A percentile compares a stretch with the other conserved stretches of the same genome.
Conservation (phyloP, 2,888 invertebrate species). For the Camponotus fellah region DNA sequence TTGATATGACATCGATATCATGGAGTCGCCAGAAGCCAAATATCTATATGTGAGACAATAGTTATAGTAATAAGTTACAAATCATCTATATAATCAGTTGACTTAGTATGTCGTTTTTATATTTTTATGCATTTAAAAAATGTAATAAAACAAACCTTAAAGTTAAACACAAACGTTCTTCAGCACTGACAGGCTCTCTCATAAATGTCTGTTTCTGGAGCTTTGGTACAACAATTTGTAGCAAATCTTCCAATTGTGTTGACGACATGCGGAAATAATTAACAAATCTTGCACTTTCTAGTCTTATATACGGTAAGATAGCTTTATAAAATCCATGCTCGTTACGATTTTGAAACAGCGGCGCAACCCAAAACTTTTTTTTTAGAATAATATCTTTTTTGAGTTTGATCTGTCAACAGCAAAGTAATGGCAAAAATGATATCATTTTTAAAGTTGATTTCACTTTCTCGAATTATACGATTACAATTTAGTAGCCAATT, state of each 20-base stretch:
- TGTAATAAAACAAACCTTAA: conserved; percentile 8
- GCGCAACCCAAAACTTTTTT: conserved; percentile 6
- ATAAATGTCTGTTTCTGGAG: background rate
- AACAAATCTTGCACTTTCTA: background rate
- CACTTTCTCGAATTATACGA: too few species aligned
- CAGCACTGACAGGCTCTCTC: conserved; percentile 12
- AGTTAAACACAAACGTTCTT: conserved; percentile 26
- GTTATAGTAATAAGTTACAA: background rate
- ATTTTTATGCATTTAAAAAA: background rate
- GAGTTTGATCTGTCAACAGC: background rate
- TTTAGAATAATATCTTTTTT: background rate
- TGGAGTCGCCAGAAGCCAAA: conserved; percentile 61
- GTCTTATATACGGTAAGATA: background rate
- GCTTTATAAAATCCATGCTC: conserved; percentile 3
- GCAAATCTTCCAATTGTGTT: background rate
- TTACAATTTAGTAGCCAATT: too few species aligned
- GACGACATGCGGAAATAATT: conserved; percentile 11
- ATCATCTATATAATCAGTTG: background rate
- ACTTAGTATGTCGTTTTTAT: background rate
- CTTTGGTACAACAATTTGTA: conserved; percentile 16
- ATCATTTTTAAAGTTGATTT: too few species aligned
- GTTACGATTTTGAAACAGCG: background rate
- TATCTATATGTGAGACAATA: conserved; percentile 46
- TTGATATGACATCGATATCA: conserved; percentile 56
- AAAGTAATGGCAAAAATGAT: too few species aligned